These are phyloP conservation scores for Allygus modestus DNA, from an alignment of 2,888 invertebrate genomes.

Conservation along the genomic window DNA sequence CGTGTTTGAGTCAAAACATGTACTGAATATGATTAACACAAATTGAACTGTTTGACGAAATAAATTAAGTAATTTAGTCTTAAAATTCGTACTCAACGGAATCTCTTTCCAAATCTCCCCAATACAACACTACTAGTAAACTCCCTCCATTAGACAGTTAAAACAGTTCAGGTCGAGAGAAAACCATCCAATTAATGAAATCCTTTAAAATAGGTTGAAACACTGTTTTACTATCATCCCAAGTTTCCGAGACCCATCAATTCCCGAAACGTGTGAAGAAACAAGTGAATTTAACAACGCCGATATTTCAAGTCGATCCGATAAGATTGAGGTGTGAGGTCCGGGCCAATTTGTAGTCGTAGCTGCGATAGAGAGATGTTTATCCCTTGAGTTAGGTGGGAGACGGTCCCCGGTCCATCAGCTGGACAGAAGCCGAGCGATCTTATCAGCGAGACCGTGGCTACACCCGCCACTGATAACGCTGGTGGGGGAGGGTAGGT, in stretches of 20 bases:
- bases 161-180: neutral
- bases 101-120: too few species aligned
- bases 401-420: neutral
- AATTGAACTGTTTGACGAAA: too few species aligned
- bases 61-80: too few species aligned
- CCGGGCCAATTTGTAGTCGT: constrained; percentile 31
- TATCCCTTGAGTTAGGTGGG: constrained; percentile 48
- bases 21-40: too few species aligned
- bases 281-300: constrained; percentile 31
- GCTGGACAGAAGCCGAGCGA: constrained; percentile 39
- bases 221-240: neutral
- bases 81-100: too few species aligned
- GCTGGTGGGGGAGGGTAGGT: neutral
- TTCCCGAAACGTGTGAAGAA: constrained; percentile 20
- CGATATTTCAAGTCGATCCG: neutral
- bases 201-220: neutral
- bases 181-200: constrained; percentile 20
- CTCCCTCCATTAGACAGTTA: too few species aligned
- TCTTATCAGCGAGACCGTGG: neutral
- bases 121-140: too few species aligned
- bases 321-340: constrained; percentile 41
- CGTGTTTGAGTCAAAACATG: too few species aligned
- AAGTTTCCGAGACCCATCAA: constrained; percentile 4
- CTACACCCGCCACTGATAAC: neutral
- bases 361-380: constrained; percentile 3